Evolutionary conservation across 2,888 invertebrate genomes (phyloP), one percentile per base, ranked within the genome.

Genomic region (Cyaniris semiargus): DNA sequence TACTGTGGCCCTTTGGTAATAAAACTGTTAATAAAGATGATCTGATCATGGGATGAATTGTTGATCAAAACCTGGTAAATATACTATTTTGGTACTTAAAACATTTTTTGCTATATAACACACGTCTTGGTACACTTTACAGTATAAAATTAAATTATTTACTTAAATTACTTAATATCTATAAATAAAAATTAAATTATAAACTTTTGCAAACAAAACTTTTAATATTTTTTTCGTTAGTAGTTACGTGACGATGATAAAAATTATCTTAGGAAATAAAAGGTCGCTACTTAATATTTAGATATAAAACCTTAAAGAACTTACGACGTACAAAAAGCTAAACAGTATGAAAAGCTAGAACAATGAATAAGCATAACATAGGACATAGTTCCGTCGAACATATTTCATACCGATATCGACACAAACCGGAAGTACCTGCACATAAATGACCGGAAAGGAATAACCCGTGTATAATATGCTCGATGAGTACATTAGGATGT

Each of bases 401-500:
- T 94, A 94, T 93, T 93, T 94, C 93, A 94, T 89, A 87, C 85
- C 91, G 93, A 89, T 94, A 93, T 89, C 93, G 85, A 82, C 86
- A 91, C 91, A 91, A 89, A 88, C 87, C 92, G 93, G 93, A 93
- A 91, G 89, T 89, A 84, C 85, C 86, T 86, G 93, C 90, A 92
- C 91, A 93, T 94, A 92, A 90, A 93, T 91, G 91, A 90, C 89
- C 90, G 91, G 91, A 89, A 91, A 90, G 88, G 89, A 89, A 88
- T 89, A 89, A 87, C 27, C 27, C 27, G 15, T 38, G 38, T 44
- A 60, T 13, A 23, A 4, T 23, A 23, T 23, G 3, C 10, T 21
- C 21, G 8, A 58, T 7, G 58, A 60, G 23, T 60, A 60, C 27
- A 60, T 21, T 23, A 60, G 60, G 13, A 60, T 60, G 13, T 60